Evolutionary conservation across 1,140 invertebrate species (phyloP), one percentile per base, ranked within the genome.

Genomic region (Drosophila trapezifrons): DNA sequence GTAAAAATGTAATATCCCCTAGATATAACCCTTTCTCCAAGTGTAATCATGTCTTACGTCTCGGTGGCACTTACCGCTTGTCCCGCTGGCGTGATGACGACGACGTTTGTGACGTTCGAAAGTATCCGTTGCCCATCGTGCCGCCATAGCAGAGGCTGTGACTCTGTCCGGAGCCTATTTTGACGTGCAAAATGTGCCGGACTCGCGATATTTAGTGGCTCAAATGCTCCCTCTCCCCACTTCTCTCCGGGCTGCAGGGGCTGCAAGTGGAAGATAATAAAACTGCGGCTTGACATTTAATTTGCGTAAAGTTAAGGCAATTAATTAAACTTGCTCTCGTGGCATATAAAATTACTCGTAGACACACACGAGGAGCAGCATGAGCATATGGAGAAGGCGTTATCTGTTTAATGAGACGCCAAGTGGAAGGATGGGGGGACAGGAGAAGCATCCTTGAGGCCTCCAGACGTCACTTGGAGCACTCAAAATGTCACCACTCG

Each of bases 111-210:
- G 91, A 91, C 76, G 87, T 87, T 87, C 91, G 90, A 90, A 90
- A 91, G 56, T 91, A 92, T 76, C 91, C 91, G 74, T 91, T 90
- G 80, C 91, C 91, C 91, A 90, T 87, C 69, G 90, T 92, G 80
- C 91, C 91, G 84, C 91, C 91, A 92, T 92, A 84, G 82, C 91
- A 92, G 72, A 92, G 85, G 76, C 90, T 92, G 86, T 92, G 89
- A 91, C 91, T 92, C 71, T 92, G 91, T 82, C 90, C 91, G 79
- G 91, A 92, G 69, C 91, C 91, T 92, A 92, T 92, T 90, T 91
- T 92, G 91, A 90, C 76, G 69, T 71, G 65, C 80, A 82, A 87
- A 87, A 87, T 89, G 76, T 77, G 76, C 76, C 76, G 79, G 77
- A 85, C 75, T 59, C 60, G 15, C 29, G 27, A 59, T 37, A 52